These are phyloP conservation scores for Tethea ocularis DNA, from an alignment of 2,888 invertebrate genomes.

Conservation along the genomic window DNA sequence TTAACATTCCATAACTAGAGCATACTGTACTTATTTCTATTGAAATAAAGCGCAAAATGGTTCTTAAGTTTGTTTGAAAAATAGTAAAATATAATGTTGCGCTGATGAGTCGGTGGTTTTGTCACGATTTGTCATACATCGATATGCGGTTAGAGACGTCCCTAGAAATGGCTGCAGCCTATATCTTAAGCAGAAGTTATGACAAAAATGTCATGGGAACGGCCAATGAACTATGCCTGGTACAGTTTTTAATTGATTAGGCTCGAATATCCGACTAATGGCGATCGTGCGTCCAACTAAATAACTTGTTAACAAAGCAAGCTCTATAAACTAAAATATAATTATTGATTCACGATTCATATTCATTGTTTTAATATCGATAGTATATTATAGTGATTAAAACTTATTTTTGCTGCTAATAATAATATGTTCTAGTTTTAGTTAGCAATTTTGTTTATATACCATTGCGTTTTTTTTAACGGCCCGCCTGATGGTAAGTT, in stretches of 20 bases:
- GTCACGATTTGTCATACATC: slow-evolving; percentile 82
- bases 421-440: neutral
- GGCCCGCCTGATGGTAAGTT: too few relatives aligned
- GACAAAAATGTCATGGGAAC: slow-evolving; percentile 76
- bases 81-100: slow-evolving; percentile 23
- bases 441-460: neutral
- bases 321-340: slow-evolving; percentile 43
- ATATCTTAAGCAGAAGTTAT: slow-evolving; percentile 69
- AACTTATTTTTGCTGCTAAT: neutral
- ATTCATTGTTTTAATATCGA: slow-evolving; percentile 9
- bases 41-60: slow-evolving; percentile 29
- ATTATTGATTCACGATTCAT: slow-evolving; percentile 54
- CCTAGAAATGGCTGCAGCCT: slow-evolving; percentile 52
- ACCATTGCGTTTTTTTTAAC: too few relatives aligned
- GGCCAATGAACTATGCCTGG: slow-evolving; percentile 57
- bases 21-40: neutral
- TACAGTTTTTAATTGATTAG: slow-evolving; percentile 55
- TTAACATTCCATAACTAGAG: slow-evolving; percentile 24
- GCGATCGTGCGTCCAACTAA: slow-evolving; percentile 56
- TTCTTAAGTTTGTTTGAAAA: neutral
- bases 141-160: slow-evolving; percentile 68
- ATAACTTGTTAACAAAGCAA: slow-evolving; percentile 54
- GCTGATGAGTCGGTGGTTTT: slow-evolving; percentile 78
- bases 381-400: neutral
- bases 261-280: slow-evolving; percentile 51